Conservation (phyloP, 2,113 vertebrate genomes). For the Chitala chitala region DNA sequence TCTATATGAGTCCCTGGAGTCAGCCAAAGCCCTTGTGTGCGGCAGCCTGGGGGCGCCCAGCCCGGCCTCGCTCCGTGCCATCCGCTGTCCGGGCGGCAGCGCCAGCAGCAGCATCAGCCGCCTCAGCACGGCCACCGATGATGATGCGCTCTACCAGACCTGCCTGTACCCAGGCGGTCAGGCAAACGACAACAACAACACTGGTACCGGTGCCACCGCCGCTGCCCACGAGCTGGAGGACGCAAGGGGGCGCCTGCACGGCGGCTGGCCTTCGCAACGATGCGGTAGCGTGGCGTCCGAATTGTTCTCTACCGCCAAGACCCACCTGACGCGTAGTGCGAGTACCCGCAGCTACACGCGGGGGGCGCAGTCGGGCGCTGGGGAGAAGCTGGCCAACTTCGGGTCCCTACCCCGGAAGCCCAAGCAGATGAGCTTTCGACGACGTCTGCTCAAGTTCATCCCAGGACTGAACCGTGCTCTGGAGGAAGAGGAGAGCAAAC, state of each 20-base stretch:
- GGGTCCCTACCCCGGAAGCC: conserved; percentile 68
- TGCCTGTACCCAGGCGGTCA: conserved; percentile 64
- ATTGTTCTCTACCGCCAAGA: conserved; percentile 58
- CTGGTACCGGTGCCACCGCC: background rate
- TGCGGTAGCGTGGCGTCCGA: conserved; percentile 52
- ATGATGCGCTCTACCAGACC: conserved; percentile 85
- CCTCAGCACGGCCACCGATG: conserved; percentile 60
- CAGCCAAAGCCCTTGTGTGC: conserved; percentile 67
- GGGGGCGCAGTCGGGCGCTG: conserved; percentile 24
- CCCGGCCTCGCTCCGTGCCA: conserved; percentile 48
- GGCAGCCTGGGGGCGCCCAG: conserved; percentile 70
- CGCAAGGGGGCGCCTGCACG: background rate
- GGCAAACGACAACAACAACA: conserved; percentile 26
- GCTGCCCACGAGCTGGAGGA: conserved; percentile 17
- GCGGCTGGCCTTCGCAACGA: conserved; percentile 19
- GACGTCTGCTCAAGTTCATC: conserved; percentile 86
- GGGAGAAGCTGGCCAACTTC: conserved; percentile 49
- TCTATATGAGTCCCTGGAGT: conserved; percentile 87
- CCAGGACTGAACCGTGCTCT: conserved; percentile 85
- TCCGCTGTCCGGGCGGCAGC: conserved; percentile 55
- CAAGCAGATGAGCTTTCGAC: conserved; percentile 82
- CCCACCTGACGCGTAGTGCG: conserved; percentile 62
- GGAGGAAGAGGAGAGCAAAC: conserved; percentile 93
- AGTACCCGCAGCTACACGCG: conserved; percentile 73
- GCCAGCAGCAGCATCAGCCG: conserved; percentile 65